Evolutionary conservation across 2,113 vertebrate genomes (phyloP).

Genomic region (Bos taurus): DNA sequence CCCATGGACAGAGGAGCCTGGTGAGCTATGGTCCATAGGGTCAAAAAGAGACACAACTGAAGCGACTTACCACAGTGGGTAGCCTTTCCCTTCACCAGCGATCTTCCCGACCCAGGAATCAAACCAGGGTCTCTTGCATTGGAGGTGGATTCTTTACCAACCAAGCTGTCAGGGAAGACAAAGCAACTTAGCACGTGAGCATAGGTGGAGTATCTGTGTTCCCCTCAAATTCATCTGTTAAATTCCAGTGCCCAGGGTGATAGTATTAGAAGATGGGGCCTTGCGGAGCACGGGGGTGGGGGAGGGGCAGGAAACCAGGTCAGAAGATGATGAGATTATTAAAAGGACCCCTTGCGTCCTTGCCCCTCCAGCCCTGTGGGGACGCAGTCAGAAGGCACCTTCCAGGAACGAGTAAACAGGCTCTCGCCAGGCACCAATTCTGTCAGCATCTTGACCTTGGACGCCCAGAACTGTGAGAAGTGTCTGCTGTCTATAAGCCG

Average conservation of each 20-base stretch:
- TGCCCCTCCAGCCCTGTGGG: not conserved
- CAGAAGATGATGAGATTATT: not conserved
- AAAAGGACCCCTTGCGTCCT: not conserved
- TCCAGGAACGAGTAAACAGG: no score
- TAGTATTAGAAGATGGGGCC: not conserved
- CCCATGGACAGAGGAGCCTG: not conserved
- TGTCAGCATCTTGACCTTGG: not conserved
- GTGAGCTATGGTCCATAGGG: not conserved
- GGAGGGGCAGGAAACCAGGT: not conserved
- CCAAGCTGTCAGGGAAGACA: not conserved
- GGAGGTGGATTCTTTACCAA: not conserved
- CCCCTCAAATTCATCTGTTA: not conserved
- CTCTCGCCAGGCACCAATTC: no score
- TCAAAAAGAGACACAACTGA: not conserved
- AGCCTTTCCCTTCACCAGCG: not conserved
- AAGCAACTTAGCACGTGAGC: not conserved
- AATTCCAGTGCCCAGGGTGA: not conserved
- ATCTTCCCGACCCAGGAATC: not conserved
- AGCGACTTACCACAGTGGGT: not conserved
- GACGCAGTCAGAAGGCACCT: rapidly evolving
- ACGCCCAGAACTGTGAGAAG: not conserved
- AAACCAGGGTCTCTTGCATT: not conserved
- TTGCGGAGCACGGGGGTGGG: rapidly evolving
- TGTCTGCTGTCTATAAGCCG: not conserved
- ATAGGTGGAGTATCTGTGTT: no score